Conservation (phyloP, 1,140 invertebrate species). For the Drosophila lini region DNA sequence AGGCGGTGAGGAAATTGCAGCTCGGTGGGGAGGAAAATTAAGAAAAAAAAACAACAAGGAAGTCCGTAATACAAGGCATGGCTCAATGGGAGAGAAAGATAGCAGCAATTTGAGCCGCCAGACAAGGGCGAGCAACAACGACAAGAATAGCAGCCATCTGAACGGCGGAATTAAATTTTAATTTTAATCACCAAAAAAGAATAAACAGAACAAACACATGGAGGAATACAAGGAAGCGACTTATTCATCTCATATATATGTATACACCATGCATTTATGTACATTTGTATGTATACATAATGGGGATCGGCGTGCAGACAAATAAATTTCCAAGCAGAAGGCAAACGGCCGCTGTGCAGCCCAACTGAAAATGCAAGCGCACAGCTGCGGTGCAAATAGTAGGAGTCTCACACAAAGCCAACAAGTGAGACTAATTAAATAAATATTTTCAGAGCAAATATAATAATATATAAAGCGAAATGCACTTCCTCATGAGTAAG, state of each 20-base stretch:
- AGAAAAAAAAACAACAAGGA: slow-evolving; percentile 58
- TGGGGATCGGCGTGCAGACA: slow-evolving; percentile 75
- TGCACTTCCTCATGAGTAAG: slow-evolving; percentile 5
- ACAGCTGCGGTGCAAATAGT: slow-evolving; percentile 12
- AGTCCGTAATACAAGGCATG: slow-evolving; percentile 73
- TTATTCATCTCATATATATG: slow-evolving; percentile 20
- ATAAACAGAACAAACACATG: slow-evolving; percentile 53
- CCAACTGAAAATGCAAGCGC: slow-evolving; percentile 35
- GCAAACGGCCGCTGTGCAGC: slow-evolving; percentile 42
- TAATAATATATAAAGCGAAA: background rate
- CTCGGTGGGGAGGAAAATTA: background rate
- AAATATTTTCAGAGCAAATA: background rate
- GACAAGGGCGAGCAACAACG: slow-evolving; percentile 40
- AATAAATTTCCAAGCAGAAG: slow-evolving; percentile 72
- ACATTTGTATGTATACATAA: slow-evolving; percentile 34
- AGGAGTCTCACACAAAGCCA: background rate
- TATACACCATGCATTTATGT: background rate
- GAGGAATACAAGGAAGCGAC: slow-evolving; percentile 40
- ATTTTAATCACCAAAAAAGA: slow-evolving; percentile 80
- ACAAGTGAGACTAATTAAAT: slow-evolving; percentile 12
- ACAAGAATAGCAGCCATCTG: slow-evolving; percentile 30
- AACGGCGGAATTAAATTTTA: slow-evolving; percentile 73
- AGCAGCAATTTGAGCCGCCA: slow-evolving; percentile 40
- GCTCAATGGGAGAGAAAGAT: slow-evolving; percentile 54
- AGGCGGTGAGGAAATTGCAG: slow-evolving; percentile 48